Evolutionary conservation across 2,113 vertebrate species (phyloP), one percentile per base, ranked within the genome.

Genomic region (Epinephelus fuscoguttatus): DNA sequence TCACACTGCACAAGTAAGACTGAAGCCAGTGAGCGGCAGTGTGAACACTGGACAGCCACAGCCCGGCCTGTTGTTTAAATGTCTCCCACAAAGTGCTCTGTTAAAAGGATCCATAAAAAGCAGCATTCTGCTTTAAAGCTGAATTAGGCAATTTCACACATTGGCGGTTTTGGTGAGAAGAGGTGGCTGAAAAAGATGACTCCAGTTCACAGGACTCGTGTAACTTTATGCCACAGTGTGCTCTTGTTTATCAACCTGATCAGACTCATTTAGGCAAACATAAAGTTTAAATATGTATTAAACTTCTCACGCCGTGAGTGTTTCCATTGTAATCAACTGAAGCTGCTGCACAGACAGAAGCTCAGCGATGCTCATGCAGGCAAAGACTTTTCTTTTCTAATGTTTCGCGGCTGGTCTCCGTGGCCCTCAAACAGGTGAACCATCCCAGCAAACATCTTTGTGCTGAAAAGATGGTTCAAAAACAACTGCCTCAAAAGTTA

Each of bases 81-180:
- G 19, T 6, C 68, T 55, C 15, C 1, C 6, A 19, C 9, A 52
- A 59, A 49, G 12, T 1, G 40, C 17, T 42, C 33, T 1, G 53
- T n/a, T 61, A 62, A 84, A 11, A 23, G 25, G 53, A 61, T 33
- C 66, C 75, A 84, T 49, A 75, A 60, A 70, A 40, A 66, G 47
- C 57, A 8, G 18, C 25, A 11, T 55, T 82, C 14, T 17, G 37
- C 60, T 80, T 71, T 76, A 45, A 71, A 81, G 56, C 63, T 21
- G 68, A 77, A 77, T 68, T 64, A 61, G 71, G 15, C 53, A 50
- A 52, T 66, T 67, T 72, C 33, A 67, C 52, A 79, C 72, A 2
- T 60, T 76, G 42, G 9, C 14, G 33, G 40, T 2, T 55, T 67
- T 53, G 9, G 61, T 12, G 67, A 72, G 37, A 47, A 37, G 59